Percentiles rank a stretch among this genome's conserved stretches.
Conservation (phyloP, 2,888 invertebrate species). For the Galeopsomyia nigrocyanea region DNA sequence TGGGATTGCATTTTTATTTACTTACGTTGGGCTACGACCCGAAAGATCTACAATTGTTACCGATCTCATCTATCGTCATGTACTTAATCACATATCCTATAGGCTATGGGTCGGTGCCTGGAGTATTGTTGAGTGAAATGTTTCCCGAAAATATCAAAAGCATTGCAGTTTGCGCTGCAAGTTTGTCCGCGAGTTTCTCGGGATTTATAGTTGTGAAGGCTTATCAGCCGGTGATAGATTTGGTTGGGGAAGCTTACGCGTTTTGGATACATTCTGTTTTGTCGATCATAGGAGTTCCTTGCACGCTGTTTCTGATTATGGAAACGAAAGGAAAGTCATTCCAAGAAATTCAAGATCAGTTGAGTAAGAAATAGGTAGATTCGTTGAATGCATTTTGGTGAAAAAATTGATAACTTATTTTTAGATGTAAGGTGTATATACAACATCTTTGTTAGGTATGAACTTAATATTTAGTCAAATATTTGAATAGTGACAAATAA, state of each 20-base stretch:
- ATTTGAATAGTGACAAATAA: too few relatives aligned
- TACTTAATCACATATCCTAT: slow-evolving; percentile 40
- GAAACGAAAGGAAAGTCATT: slow-evolving; percentile 63
- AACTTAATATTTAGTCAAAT: too few relatives aligned
- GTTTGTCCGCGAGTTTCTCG: slow-evolving; percentile 41
- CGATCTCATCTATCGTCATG: slow-evolving; percentile 52
- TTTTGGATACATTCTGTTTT: slow-evolving; percentile 24
- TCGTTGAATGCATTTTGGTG: too few relatives aligned
- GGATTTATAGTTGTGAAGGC: slow-evolving; percentile 45
- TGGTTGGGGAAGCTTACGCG: slow-evolving; percentile 42
- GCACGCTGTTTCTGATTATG: slow-evolving; percentile 50
- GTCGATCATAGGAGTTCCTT: not conserved
- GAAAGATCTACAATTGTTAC: slow-evolving; percentile 52
- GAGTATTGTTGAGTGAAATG: slow-evolving; percentile 49
- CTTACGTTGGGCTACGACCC: slow-evolving; percentile 48
- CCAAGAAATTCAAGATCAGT: slow-evolving; percentile 59
- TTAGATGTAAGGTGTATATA: too few relatives aligned
- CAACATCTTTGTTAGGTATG: too few relatives aligned
- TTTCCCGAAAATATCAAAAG: slow-evolving; percentile 50
- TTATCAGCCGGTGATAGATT: slow-evolving; percentile 47
- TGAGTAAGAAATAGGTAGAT: slow-evolving; percentile 34
- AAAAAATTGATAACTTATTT: too few relatives aligned
- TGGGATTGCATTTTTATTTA: slow-evolving; percentile 56
- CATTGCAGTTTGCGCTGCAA: slow-evolving; percentile 45
- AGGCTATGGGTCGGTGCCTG: slow-evolving; percentile 48